Evolutionary conservation across 2,113 vertebrate species (phyloP), one percentile per base, ranked within the genome.

Genomic region (Barnardius zonarius): DNA sequence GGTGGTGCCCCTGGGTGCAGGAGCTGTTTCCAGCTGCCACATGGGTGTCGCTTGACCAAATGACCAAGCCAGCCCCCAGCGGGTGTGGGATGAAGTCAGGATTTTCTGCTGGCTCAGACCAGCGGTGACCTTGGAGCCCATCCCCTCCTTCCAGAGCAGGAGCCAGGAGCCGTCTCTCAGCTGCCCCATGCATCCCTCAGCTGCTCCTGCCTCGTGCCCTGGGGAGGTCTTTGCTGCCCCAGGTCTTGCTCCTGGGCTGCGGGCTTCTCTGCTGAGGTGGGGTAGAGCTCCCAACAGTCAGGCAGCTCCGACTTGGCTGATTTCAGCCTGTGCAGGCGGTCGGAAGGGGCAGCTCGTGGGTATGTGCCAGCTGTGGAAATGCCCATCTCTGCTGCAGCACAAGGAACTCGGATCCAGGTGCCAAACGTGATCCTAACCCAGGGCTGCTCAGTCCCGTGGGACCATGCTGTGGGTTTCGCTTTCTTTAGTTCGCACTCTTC

Each of bases 41-140:
- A 0, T 54, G 77, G n/a, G 9, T 63, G 35, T 6, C 20, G 22
- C 9, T 23, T 44, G 39, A 17, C 27, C 0, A 0, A 48, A 13
- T 12, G 23, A 27, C 11, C 1, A 14, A 31, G 31, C 16, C 52
- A 61, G 12, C 13, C 0, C 0, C 33, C 63, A 35, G 27, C 0
- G 4, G 51, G 2, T 74, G 41, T 30, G 51, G 69, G 54, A 57
- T 0, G 0, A 39, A 62, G n/a, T 11, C 61, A 78, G 46, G 52
- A n/a, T 70, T 48, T 52, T 49, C 78, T 63, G 27, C 83, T 57
- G 54, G 33, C 30, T 87, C 61, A 46, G 37, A 35, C 24, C 70
- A 66, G 0, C 0, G 4, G 52, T 16, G 75, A 27, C 69, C 61
- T 43, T 43, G 51, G 55, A 74, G 74, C 48, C 46, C 14, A 4